Percentiles rank a stretch among this genome's conserved stretches.
Conservation (phyloP, 2,113 vertebrate species). For the Phaethornis superciliosus region DNA sequence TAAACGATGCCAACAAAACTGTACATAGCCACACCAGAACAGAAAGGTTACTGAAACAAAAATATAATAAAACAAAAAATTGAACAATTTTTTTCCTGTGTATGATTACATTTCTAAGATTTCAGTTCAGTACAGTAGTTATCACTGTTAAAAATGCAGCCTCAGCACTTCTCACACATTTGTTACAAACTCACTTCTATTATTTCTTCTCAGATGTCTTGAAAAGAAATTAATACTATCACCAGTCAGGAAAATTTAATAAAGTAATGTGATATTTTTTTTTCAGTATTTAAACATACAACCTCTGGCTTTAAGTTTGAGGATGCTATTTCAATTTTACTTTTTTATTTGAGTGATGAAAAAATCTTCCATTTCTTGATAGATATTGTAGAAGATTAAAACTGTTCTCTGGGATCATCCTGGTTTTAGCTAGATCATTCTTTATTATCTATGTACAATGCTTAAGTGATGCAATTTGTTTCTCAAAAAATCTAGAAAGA, state of each 20-base stretch:
- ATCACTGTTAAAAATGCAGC: background rate
- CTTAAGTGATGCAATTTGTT: background rate
- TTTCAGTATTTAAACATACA: background rate
- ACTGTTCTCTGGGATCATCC: background rate
- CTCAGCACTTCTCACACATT: background rate
- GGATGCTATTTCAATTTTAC: background rate
- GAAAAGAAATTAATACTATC: background rate
- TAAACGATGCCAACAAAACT: conserved; percentile 59
- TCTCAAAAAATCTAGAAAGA: background rate
- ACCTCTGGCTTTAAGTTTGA: background rate
- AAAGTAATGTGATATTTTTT: background rate
- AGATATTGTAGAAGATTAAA: background rate
- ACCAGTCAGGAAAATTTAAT: background rate
- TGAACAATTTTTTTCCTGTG: background rate
- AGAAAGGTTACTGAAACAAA: background rate
- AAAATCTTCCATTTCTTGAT: background rate
- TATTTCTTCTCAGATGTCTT: background rate
- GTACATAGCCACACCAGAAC: conserved; percentile 1
- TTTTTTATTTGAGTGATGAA: background rate
- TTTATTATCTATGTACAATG: background rate
- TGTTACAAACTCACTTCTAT: background rate
- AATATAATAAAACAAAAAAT: background rate
- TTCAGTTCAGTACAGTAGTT: background rate
- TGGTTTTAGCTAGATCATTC: background rate
- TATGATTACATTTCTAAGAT: background rate